Base-by-base conservation (phyloP, 2,113 vertebrate species). In the Polyodon spathula region DNA sequence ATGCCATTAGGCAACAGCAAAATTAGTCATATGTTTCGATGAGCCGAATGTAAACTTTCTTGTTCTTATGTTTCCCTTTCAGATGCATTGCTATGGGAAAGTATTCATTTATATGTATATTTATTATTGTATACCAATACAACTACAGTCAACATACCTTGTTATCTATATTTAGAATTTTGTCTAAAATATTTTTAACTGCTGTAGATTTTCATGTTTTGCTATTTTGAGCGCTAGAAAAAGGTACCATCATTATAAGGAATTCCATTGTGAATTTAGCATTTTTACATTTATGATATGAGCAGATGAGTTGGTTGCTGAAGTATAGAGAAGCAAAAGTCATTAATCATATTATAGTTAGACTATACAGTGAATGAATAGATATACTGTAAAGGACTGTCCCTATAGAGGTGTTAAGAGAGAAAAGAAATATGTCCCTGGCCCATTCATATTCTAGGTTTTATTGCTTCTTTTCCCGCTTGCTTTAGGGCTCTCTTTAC, bases 401-500 rank as follows among this genome's bases (percentile, higher is more conserved):
- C 27, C 27, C 27, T 27, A 27, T 27, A 27, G 27, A 27, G 27
- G 27, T 27, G 27, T 27, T 27, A 27, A 27, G 27, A 51, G 41
- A 53, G 15, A 61, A 59, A 27, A 59, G 46, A 44, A 61, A 16
- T 14, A 66, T 2, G 27, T 3, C 27, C 3, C 0, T 8, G 39
- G 6, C 8, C 69, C 7, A 15, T 62, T 78, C 4, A 40, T 63
- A 53, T 73, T 68, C 6, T 38, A 27, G 60, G 68, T 12, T 43
- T 5, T 12, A 67, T 17, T 38, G 15, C 12, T 59, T 64, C 44
- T 66, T 70, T 71, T 72, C 67, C 7, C 2, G 73, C 12, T 60
- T 82, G 37, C 70, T 78, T 42, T 80, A 98, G 94, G 85, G 83
- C 92, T 27, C 75, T 93, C 79, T 95, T 92, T 74, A 88, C 90